A percentile compares a stretch with the other conserved stretches of the same genome.
Evolutionary conservation across 2,888 invertebrate species (phyloP).

Genomic region (Cantharis rufa): DNA sequence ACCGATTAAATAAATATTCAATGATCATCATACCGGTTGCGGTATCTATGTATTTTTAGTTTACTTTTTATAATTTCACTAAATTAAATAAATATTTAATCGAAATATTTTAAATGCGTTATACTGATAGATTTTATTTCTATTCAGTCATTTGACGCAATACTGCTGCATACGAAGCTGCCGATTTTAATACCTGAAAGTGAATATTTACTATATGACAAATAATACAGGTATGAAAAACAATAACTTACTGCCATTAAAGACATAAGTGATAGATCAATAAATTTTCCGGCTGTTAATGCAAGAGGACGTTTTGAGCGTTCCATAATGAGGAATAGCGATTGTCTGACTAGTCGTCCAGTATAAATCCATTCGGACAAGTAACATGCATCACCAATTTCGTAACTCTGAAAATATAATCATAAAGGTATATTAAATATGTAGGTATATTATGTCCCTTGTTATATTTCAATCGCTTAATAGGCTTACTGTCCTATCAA

Average conservation of each 20-base stretch:
- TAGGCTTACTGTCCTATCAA: no score
- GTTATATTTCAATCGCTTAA: no score
- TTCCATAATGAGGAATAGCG: conserved; percentile 41
- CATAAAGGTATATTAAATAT: no score
- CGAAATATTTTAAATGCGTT: no score
- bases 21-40: no score
- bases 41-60: background rate
- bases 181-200: conserved; percentile 13
- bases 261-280: conserved; percentile 37
- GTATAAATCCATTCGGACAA: conserved; percentile 38
- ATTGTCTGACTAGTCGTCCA: conserved; percentile 28
- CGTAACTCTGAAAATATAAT: conserved; percentile 34
- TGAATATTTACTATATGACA: background rate
- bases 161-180: conserved; percentile 15
- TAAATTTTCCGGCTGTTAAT: conserved; percentile 41
- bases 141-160: conserved; percentile 4
- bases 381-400: conserved; percentile 39
- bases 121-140: no score
- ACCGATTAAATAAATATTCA: no score
- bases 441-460: no score
- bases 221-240: background rate
- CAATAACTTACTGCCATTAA: conserved; percentile 29
- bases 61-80: background rate
- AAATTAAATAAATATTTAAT: background rate
- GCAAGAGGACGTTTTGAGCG: conserved; percentile 37